A percentile compares a stretch with the other conserved stretches of the same genome.
These are phyloP conservation scores for Labeo rohita DNA, from an alignment of 2,113 vertebrate genomes.

Conservation along the genomic window DNA sequence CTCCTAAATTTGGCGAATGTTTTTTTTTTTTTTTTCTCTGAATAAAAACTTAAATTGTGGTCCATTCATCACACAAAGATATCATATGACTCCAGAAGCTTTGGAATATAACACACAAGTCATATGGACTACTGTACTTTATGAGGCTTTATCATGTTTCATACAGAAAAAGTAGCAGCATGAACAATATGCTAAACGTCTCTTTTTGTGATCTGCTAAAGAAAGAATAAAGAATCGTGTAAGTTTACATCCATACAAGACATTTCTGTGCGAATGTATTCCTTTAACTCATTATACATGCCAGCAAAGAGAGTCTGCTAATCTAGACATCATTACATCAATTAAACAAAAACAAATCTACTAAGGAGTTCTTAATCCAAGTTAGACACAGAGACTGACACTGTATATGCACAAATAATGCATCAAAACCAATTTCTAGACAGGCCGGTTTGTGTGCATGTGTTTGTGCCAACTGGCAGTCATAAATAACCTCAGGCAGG, in stretches of 20 bases:
- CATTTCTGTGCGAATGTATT: background rate
- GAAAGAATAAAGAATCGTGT: background rate
- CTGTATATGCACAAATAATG: background rate
- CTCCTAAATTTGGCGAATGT: too few relatives aligned
- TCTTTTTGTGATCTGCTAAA: background rate
- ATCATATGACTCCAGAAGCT: background rate
- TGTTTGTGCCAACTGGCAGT: conserved; percentile 30
- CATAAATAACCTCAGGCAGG: conserved; percentile 35
- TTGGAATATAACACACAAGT: background rate
- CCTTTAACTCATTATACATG: background rate
- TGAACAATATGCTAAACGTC: background rate
- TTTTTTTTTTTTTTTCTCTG: too few relatives aligned
- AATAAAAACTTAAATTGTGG: too few relatives aligned
- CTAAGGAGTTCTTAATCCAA: background rate
- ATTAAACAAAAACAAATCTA: background rate
- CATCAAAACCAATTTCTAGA: conserved; percentile 23
- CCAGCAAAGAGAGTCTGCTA: background rate
- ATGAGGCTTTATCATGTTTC: background rate
- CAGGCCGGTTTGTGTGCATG: background rate
- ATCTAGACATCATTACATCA: background rate
- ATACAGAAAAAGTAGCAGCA: background rate
- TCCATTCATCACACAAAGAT: background rate
- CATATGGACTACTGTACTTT: background rate
- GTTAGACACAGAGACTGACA: background rate
- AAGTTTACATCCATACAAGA: background rate